Evolutionary conservation across 1,140 invertebrate genomes (phyloP), one percentile per base, ranked within the genome.

Genomic region (Ptiloglossa arizonensis): DNA sequence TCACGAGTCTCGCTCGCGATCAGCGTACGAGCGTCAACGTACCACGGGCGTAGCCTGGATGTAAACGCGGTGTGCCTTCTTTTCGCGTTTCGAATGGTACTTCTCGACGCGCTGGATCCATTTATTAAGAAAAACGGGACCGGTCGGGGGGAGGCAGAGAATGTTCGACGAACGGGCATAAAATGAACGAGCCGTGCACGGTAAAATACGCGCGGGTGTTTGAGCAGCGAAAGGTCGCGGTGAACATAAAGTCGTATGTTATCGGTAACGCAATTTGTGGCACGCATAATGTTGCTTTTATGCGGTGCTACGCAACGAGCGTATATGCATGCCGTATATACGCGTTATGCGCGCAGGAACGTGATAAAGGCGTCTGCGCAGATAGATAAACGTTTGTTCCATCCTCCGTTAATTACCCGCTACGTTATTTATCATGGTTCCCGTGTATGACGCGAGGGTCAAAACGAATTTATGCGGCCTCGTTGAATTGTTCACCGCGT

Each of bases 361-460:
- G 73, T 74, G 83, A 85, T 85, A 85, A 85, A 85, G 83, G 83
- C 82, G 82, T 85, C 83, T 81, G 82, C 64, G 64, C 57, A 84
- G 81, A 74, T 57, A 85, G 79, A 85, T 85, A 85, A 85, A 85
- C 82, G 83, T 84, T 85, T 68, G 73, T 72, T 57, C 75, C 59
- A 70, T 79, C 78, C 82, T 86, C 77, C 83, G 86, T 85, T 86
- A 88, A 88, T 88, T 87, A 88, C 77, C 69, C 70, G 71, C 73
- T 87, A 50, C 75, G 85, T 87, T 87, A 88, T 87, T 88, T 87
- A 88, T 87, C 85, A 62, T 44, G 66, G n/a, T 38, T 80, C 44
- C 9, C 54, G 66, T 80, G 63, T 83, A 84, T 84, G 83, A 84
- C 66, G 83, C 82, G 86, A 73, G 48, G 71, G 72, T 62, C 69